These are phyloP conservation scores for Homarus americanus DNA, from an alignment of 1,140 invertebrate species.

Conservation along the genomic window DNA sequence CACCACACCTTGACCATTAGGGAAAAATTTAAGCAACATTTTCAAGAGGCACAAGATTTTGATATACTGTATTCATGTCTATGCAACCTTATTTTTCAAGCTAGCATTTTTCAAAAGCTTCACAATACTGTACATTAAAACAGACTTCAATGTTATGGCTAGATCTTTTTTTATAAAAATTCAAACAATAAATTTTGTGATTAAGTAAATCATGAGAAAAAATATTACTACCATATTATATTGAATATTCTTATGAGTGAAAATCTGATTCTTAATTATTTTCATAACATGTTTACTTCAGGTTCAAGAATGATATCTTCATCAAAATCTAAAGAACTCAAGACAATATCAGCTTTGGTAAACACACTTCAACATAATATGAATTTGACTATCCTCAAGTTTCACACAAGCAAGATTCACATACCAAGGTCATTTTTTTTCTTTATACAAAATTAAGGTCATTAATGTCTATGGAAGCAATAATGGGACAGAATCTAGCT, in stretches of 20 bases:
- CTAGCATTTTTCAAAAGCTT: neutral
- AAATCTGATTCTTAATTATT: neutral
- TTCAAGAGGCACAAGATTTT: neutral
- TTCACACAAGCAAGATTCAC: neutral
- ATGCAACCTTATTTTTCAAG: neutral
- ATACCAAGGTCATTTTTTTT: neutral
- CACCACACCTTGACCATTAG: no score
- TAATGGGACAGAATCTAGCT: neutral
- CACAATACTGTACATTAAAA: neutral
- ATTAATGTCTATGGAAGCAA: neutral
- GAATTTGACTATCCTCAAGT: neutral
- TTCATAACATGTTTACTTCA: neutral
- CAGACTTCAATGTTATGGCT: neutral
- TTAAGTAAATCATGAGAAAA: neutral
- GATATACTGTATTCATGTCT: neutral
- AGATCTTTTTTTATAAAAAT: neutral
- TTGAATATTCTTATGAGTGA: neutral
- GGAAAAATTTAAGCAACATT: neutral
- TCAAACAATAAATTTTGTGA: neutral
- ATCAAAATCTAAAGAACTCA: neutral
- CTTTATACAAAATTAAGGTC: neutral
- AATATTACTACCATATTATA: neutral
- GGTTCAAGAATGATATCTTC: neutral
- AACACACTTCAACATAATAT: neutral
- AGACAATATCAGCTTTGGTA: neutral